Conservation (phyloP, 1,140 invertebrate genomes). For the Lithobius niger region DNA sequence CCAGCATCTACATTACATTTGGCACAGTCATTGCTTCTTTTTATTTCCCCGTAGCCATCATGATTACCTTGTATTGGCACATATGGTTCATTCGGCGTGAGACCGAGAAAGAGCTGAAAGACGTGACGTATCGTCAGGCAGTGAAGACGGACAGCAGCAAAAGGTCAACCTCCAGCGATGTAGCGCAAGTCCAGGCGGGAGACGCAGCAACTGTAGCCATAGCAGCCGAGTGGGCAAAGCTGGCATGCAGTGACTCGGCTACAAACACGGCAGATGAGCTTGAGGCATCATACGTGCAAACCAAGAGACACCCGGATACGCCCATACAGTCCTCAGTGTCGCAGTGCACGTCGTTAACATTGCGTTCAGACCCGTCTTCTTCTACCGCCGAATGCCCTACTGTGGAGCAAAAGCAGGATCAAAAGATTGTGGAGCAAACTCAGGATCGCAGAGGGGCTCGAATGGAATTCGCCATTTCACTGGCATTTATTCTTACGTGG, state of each 20-base stretch:
- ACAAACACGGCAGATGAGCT: conserved; percentile 51
- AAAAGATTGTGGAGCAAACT: conserved; percentile 88
- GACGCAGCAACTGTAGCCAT: conserved; percentile 2
- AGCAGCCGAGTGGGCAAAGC: not conserved
- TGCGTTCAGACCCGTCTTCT: conserved; percentile 58
- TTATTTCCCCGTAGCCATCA: conserved; percentile 90
- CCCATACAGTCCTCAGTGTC: conserved; percentile 62
- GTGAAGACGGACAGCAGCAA: conserved; percentile 80
- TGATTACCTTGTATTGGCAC: conserved; percentile 79
- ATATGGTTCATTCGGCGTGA: conserved; percentile 97
- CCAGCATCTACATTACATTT: conserved; percentile 94
- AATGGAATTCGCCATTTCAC: conserved; percentile 87
- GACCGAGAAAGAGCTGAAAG: conserved; percentile 91
- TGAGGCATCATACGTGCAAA: conserved; percentile 49
- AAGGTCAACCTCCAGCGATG: conserved; percentile 65
- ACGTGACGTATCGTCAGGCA: conserved; percentile 85
- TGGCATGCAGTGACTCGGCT: conserved; percentile 31
- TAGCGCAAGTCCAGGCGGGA: conserved; percentile 16
- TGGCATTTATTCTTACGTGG: conserved; percentile 98
- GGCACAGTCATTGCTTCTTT: conserved; percentile 91
- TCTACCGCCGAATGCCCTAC: conserved; percentile 70
- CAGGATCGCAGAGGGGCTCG: conserved; percentile 98
- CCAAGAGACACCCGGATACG: no score
- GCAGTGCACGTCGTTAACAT: conserved; percentile 65
- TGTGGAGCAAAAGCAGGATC: conserved; percentile 44